Evolutionary conservation across 2,113 vertebrate genomes (phyloP).

Genomic region (Cottus gobio): DNA sequence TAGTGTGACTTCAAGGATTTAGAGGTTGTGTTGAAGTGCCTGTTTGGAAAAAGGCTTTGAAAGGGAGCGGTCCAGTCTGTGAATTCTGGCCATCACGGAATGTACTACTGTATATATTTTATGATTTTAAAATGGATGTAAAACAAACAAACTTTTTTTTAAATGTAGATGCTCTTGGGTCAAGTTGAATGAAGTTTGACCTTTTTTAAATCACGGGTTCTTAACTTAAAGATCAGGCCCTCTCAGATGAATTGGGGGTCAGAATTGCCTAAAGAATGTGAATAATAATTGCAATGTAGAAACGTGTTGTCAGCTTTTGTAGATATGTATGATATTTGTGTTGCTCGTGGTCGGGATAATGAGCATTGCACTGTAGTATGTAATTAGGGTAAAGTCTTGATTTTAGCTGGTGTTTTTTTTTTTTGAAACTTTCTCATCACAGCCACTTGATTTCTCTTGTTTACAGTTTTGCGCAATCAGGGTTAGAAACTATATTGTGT

Average conservation of each 20-base stretch:
- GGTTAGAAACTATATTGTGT: slow-evolving; percentile 17
- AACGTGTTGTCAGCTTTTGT: slow-evolving; percentile 26
- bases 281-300: slow-evolving; percentile 34
- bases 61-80: slow-evolving; percentile 28
- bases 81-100: slow-evolving; percentile 32
- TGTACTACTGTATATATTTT: slow-evolving; percentile 54
- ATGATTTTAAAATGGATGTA: slow-evolving; percentile 53
- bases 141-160: slow-evolving; percentile 44
- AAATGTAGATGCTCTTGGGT: background rate
- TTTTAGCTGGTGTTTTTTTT: slow-evolving; percentile 26
- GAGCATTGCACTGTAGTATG: slow-evolving; percentile 44
- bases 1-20: background rate
- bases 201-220: slow-evolving; percentile 33
- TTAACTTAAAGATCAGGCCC: background rate
- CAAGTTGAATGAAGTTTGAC: slow-evolving; percentile 1
- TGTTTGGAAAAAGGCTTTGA: slow-evolving; percentile 2
- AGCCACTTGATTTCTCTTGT: slow-evolving; percentile 18
- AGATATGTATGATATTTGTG: slow-evolving; percentile 50
- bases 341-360: slow-evolving; percentile 20
- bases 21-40: slow-evolving; percentile 29
- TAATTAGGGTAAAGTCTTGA: background rate
- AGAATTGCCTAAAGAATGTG: slow-evolving; percentile 45
- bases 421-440: background rate
- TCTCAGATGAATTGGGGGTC: slow-evolving; percentile 5
- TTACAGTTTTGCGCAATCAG: slow-evolving; percentile 33